Percentiles rank a stretch among this genome's conserved stretches.
phyloP scores from a whole-genome alignment of 2,888 invertebrate genomes.

The Anarsia innoxiella region DNA sequence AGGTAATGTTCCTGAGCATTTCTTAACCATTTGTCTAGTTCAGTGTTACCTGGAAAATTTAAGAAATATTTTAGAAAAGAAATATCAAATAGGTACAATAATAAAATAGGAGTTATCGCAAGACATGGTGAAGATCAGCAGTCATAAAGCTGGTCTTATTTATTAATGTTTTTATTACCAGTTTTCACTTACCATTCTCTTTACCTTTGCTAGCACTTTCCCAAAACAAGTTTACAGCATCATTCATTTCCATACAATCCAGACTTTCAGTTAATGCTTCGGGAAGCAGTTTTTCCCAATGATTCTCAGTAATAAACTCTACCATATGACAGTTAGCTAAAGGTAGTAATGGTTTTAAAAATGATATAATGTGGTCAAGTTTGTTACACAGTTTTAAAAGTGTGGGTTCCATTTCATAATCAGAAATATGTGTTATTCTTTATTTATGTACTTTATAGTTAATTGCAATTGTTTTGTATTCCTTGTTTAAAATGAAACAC shows the following conservation, averaged over 20 bases:
- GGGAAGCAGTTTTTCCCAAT: slow-evolving; percentile 79
- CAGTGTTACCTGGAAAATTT: slow-evolving; percentile 10
- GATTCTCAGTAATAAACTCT: slow-evolving; percentile 75
- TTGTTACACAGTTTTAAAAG: slow-evolving; percentile 37
- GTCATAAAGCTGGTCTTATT: no score
- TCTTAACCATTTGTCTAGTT: slow-evolving; percentile 41
- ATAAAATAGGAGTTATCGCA: no score
- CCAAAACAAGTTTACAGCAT: slow-evolving; percentile 71
- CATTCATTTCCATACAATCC: slow-evolving; percentile 44
- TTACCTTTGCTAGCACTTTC: slow-evolving; percentile 22
- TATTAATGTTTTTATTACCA: no score
- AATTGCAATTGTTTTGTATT: no score
- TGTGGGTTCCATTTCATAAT: slow-evolving; percentile 30
- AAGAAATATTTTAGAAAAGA: no score
- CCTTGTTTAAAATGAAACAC: slow-evolving; percentile 78
- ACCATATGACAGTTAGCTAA: slow-evolving; percentile 87
- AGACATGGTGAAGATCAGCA: no score
- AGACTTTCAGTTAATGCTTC: slow-evolving; percentile 66
- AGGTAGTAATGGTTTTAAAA: slow-evolving; percentile 74
- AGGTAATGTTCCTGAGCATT: slow-evolving; percentile 38
- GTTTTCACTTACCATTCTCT: slow-evolving; percentile 2
- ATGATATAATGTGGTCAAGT: slow-evolving; percentile 68
- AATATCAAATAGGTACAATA: no score
- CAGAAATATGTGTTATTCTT: slow-evolving; percentile 13
- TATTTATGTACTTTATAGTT: no score